Evolutionary conservation across 2,113 vertebrate genomes (phyloP).

Genomic region (Poicephalus meyeri): DNA sequence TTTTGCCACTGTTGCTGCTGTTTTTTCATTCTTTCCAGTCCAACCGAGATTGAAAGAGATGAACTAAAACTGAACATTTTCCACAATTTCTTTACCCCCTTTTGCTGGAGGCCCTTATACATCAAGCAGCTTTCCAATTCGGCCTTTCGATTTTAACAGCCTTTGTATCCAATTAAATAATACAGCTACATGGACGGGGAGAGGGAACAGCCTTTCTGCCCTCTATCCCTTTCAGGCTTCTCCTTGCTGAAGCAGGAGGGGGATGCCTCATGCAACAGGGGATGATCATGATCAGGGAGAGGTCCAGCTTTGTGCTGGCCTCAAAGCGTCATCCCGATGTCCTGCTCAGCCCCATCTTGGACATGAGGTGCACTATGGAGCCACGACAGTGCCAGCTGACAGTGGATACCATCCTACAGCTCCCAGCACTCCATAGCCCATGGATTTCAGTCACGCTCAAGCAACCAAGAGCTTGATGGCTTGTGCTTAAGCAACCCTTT

Average conservation of each 20-base stretch:
- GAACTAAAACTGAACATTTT: not conserved
- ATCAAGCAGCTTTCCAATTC: not conserved
- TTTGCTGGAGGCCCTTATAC: not conserved
- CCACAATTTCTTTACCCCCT: not conserved
- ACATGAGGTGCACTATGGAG: accelerated
- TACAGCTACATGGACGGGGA: not conserved
- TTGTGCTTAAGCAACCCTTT: not conserved
- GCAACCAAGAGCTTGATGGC: accelerated
- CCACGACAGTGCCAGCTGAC: not conserved
- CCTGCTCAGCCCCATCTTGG: not conserved
- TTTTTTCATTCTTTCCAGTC: not conserved
- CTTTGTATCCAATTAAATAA: not conserved
- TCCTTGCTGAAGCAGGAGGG: accelerated
- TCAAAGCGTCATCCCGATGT: accelerated
- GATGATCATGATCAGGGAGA: accelerated
- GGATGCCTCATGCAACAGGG: not conserved
- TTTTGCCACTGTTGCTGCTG: slow-evolving; percentile 4
- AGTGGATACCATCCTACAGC: not conserved
- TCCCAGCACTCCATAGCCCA: not conserved
- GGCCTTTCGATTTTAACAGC: not conserved
- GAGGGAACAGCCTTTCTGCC: not conserved
- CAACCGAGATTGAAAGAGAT: not conserved
- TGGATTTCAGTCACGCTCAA: not conserved
- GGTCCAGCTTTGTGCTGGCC: not conserved
- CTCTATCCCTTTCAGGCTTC: not conserved